Conservation (phyloP, 2,797 vertebrate species). For the Gallinago nigripennis region DNA sequence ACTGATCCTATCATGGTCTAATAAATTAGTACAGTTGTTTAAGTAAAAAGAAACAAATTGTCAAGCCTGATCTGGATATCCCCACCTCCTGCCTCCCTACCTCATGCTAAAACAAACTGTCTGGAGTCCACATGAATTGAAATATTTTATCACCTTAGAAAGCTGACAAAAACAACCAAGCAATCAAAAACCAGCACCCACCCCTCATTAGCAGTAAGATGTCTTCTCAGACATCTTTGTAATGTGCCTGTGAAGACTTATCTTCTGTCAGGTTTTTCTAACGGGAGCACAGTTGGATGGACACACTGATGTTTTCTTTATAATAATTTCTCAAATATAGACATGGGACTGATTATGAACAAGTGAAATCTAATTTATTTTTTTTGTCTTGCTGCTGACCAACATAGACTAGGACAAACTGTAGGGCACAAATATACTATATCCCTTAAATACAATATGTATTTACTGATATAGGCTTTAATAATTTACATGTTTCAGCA, state of each 20-base stretch:
- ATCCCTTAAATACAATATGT: background rate
- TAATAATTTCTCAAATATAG: background rate
- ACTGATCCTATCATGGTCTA: background rate
- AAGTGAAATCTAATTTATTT: background rate
- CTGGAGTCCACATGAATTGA: background rate
- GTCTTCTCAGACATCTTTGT: background rate
- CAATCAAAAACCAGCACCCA: background rate
- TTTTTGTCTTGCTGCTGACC: background rate
- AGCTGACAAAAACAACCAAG: background rate
- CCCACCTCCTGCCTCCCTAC: fast-evolving
- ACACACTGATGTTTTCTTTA: background rate
- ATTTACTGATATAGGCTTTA: background rate
- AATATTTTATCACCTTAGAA: background rate
- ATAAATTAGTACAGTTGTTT: background rate
- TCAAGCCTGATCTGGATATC: background rate
- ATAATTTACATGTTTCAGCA: background rate
- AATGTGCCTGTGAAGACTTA: background rate
- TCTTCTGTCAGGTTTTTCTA: background rate
- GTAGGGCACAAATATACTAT: too few species aligned
- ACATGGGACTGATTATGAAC: background rate
- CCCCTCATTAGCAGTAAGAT: background rate
- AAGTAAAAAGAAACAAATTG: background rate
- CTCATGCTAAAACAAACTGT: background rate
- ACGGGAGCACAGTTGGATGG: background rate
- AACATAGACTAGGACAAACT: background rate